These are phyloP conservation scores for Lasioglossum calceatum DNA, from an alignment of 2,888 invertebrate species.

Conservation along the genomic window DNA sequence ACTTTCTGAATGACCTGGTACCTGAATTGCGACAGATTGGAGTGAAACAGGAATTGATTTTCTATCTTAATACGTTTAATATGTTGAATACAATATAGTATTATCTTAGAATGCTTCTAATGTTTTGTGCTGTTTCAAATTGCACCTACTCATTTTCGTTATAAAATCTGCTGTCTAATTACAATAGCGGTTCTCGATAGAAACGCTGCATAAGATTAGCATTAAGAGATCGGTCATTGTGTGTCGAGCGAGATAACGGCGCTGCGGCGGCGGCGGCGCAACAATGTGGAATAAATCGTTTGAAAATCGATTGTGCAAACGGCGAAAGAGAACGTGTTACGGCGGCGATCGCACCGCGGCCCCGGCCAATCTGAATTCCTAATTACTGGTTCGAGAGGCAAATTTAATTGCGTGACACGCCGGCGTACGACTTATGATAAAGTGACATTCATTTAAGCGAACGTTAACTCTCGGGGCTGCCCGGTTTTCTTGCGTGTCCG, in stretches of 20 bases:
- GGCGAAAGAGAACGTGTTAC: slow-evolving; percentile 50
- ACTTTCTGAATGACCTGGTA: no score
- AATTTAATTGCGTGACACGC: slow-evolving; percentile 59
- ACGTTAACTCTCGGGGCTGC: slow-evolving; percentile 5
- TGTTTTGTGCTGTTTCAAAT: no score
- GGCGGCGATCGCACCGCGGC: slow-evolving; percentile 52
- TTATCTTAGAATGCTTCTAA: no score
- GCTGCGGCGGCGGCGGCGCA: not conserved
- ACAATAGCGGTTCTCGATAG: no score
- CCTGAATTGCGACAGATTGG: no score
- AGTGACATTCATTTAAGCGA: slow-evolving; percentile 49
- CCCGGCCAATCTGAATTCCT: slow-evolving; percentile 59
- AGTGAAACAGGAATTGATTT: no score
- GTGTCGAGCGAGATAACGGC: not conserved
- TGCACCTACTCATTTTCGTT: no score
- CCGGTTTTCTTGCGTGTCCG: slow-evolving; percentile 36
- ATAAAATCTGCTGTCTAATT: no score
- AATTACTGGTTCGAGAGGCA: slow-evolving; percentile 49
- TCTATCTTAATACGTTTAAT: no score
- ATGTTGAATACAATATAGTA: no score
- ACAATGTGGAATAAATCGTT: not conserved
- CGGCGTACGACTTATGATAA: slow-evolving; percentile 51
- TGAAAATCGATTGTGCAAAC: slow-evolving; percentile 48
- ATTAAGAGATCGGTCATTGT: no score
- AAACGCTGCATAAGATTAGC: no score